phyloP scores from a whole-genome alignment of 1,140 invertebrate genomes.

The Bombus polaris region DNA sequence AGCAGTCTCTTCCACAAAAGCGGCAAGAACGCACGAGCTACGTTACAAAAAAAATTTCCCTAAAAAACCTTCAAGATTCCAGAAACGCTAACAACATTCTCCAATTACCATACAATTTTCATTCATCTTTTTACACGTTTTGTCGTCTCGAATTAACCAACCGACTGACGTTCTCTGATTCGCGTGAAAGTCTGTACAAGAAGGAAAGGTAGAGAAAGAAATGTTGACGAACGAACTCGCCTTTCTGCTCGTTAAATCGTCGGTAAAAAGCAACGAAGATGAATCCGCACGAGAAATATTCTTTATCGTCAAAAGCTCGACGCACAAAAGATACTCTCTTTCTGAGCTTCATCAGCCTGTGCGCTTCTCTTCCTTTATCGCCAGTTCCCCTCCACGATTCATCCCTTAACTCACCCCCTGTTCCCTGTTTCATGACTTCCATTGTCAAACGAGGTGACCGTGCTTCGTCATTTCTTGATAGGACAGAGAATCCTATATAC shows the following conservation, averaged over 20 bases:
- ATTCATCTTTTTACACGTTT: not conserved
- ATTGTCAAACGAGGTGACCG: not conserved
- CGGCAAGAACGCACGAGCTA: not conserved
- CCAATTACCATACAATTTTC: not conserved
- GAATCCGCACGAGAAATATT: slow-evolving; percentile 34
- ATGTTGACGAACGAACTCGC: slow-evolving; percentile 7
- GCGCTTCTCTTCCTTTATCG: not conserved
- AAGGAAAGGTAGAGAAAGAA: not conserved
- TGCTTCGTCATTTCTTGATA: slow-evolving; percentile 1
- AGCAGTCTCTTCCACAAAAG: not conserved
- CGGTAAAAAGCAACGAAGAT: slow-evolving; percentile 6
- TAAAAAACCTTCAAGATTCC: not conserved
- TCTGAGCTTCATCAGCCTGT: not conserved
- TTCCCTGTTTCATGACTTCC: not conserved
- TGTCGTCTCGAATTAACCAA: not conserved
- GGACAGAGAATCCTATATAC: not conserved
- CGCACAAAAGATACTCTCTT: slow-evolving; percentile 31
- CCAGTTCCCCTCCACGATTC: not conserved
- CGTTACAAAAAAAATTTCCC: too few relatives aligned
- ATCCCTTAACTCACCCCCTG: not conserved
- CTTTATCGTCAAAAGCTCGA: slow-evolving; percentile 28
- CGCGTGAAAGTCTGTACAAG: not conserved
- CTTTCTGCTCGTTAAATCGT: slow-evolving; percentile 40
- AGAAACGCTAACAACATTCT: not conserved
- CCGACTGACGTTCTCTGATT: not conserved